Evolutionary conservation across 2,113 vertebrate species (phyloP), one percentile per base, ranked within the genome.

Genomic region (Pelobates fuscus): DNA sequence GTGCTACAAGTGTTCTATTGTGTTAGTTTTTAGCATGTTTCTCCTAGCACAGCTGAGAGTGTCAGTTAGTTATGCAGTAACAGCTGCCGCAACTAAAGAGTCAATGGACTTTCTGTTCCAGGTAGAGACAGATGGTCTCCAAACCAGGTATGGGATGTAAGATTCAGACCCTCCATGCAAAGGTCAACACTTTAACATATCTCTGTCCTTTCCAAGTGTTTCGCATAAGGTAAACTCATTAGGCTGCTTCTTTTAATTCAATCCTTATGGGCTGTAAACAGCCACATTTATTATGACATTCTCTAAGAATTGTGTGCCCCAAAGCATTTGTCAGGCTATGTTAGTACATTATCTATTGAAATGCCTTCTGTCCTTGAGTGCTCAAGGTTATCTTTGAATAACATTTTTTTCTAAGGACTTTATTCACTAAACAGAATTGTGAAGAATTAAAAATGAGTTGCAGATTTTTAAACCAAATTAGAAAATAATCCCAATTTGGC

Each of bases 71-170:
- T 83, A 18, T 0, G 41, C 81, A 78, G 63, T 55, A 85, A 82
- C 95, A 96, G 93, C 94, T 94, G 94, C 81, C 64, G 74, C 69
- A 57, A 41, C 25, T 85, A 66, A 66, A 52, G 37, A 18, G 79
- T 92, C 87, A 86, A 81, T 88, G 79, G 61, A 68, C 70, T 84
- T 84, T 86, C 91, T 94, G 87, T 94, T 90, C 84, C 89, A 92
- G 89, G 88, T 90, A 85, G 80, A 59, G 80, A 83, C 92, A 94
- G 92, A 89, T 95, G 93, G 81, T 82, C 64, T 46, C n/a, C 44
- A 79, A 79, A 73, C 84, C 91, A 93, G 91, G 89, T 87, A 89
- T 64, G 61, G 66, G 74, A 74, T 54, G 12, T 49, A 0, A 78
- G 70, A 18, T 46, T n/a, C 12, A 17, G 12, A 27, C 20, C 43